A percentile compares a stretch with the other conserved stretches of the same genome.
phyloP scores from a whole-genome alignment of 2,797 vertebrate species.

The Paratrypauchen microcephalus region DNA sequence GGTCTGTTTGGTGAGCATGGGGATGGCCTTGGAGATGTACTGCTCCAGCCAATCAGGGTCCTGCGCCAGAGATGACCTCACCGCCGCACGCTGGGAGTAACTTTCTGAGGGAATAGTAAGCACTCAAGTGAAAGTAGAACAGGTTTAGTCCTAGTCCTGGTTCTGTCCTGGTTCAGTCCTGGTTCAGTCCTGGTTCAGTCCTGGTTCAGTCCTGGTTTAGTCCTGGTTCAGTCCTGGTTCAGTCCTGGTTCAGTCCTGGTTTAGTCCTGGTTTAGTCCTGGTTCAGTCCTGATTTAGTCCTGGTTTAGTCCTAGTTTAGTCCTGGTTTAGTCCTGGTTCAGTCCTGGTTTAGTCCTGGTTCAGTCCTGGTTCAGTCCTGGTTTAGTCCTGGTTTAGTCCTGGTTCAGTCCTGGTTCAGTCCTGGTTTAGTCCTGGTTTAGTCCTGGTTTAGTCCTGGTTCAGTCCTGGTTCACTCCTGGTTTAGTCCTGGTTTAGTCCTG shows the following conservation, averaged over 20 bases:
- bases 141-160: not conserved
- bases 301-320: no score
- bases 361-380: no score
- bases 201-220: not conserved
- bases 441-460: no score
- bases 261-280: conserved; percentile 17
- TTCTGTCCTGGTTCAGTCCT: no score
- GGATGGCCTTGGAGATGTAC: conserved; percentile 79
- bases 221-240: not conserved
- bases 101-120: conserved; percentile 72
- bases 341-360: no score
- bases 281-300: no score
- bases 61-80: conserved; percentile 80
- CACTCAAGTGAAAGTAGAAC: not conserved
- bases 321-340: no score
- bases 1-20: conserved; percentile 83
- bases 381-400: no score
- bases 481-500: no score
- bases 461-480: no score
- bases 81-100: conserved; percentile 83
- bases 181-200: not conserved
- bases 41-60: conserved; percentile 85
- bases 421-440: no score
- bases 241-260: conserved; percentile 28
- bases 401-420: no score